Conservation (phyloP, 92 coral and sea anemone genomes). For the Palythoa grandis region DNA sequence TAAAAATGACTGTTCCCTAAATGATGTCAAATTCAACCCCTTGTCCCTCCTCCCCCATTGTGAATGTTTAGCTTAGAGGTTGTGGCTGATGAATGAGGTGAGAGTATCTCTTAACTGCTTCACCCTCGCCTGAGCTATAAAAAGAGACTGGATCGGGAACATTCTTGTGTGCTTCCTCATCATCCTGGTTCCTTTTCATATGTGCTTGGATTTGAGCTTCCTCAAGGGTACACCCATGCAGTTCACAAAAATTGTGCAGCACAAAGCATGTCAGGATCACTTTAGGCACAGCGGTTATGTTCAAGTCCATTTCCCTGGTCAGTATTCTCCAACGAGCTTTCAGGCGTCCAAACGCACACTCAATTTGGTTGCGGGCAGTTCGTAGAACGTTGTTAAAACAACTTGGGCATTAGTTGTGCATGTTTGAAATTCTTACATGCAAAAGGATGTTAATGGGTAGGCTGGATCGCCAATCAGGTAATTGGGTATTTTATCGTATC, state of each 20-base stretch:
- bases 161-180: background rate
- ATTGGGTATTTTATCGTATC: conserved; percentile 41
- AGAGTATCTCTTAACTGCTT: background rate
- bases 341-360: conserved; percentile 26
- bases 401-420: conserved; percentile 48
- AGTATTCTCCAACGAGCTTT: conserved; percentile 46
- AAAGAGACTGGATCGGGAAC: background rate
- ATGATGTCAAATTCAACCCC: background rate
- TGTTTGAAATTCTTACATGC: conserved; percentile 45
- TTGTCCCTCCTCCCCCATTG: background rate
- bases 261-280: background rate
- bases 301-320: conserved; percentile 40
- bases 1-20: no score
- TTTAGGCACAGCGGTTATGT: conserved; percentile 40
- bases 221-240: background rate
- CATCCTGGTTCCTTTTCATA: background rate
- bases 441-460: conserved; percentile 29
- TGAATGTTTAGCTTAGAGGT: background rate
- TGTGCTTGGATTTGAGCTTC: background rate
- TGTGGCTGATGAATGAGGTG: background rate
- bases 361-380: conserved; percentile 27
- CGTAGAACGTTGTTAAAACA: conserved; percentile 20
- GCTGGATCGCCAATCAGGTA: conserved; percentile 21
- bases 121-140: background rate
- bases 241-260: background rate